Evolutionary conservation across 1,140 invertebrate genomes (phyloP).

Genomic region (Vanessa atalanta): DNA sequence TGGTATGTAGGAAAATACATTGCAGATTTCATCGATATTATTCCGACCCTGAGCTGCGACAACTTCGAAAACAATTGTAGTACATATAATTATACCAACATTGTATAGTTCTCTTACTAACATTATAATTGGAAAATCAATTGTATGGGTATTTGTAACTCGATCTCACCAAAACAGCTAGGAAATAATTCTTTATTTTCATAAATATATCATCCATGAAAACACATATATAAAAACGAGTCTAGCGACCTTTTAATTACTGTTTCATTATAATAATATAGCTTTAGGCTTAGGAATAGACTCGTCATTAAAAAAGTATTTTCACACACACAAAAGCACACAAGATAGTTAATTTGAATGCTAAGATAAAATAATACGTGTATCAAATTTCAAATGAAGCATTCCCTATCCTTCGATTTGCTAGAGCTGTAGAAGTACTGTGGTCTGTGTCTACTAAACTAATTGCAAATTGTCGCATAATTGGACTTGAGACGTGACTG

Average conservation of each 20-base stretch:
- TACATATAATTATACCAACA: too few relatives aligned
- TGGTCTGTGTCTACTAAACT: slow-evolving; percentile 33
- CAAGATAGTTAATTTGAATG: not conserved
- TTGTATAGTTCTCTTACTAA: too few relatives aligned
- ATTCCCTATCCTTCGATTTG: not conserved
- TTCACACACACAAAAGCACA: too few relatives aligned
- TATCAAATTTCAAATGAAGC: slow-evolving; percentile 31
- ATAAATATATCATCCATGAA: too few relatives aligned
- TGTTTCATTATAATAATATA: too few relatives aligned
- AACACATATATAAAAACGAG: too few relatives aligned
- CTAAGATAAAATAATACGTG: not conserved
- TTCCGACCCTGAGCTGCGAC: not conserved
- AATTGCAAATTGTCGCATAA: slow-evolving; percentile 50
- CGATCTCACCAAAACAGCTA: too few relatives aligned
- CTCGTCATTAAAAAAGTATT: too few relatives aligned
- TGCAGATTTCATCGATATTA: not conserved
- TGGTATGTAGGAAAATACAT: slow-evolving; percentile 1
- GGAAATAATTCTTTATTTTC: not conserved
- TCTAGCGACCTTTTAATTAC: too few relatives aligned
- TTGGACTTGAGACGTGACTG: slow-evolving; percentile 54
- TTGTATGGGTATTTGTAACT: too few relatives aligned
- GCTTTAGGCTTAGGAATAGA: too few relatives aligned
- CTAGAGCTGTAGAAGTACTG: not conserved
- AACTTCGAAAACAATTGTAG: slow-evolving; percentile 5
- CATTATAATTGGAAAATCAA: too few relatives aligned